phyloP scores from a whole-genome alignment of 2,888 invertebrate genomes.

The Pasiphila rectangulata region DNA sequence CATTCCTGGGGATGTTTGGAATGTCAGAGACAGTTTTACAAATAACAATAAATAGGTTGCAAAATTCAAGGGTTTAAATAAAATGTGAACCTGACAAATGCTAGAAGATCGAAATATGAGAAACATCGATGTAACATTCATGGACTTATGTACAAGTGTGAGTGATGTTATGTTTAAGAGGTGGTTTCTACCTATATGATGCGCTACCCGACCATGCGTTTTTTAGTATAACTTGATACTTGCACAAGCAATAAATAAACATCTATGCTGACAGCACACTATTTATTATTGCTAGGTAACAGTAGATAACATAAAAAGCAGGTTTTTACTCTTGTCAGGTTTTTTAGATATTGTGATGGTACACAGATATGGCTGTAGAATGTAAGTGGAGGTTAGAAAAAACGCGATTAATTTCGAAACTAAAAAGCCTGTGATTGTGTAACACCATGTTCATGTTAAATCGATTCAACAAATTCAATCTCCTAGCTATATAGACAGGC shows the following conservation, averaged over 20 bases:
- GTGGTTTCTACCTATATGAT: conserved; percentile 56
- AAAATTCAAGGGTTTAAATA: conserved; percentile 46
- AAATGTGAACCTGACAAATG: conserved; percentile 83
- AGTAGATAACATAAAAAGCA: no score
- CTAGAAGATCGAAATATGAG: conserved; percentile 77
- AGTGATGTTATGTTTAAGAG: conserved; percentile 66
- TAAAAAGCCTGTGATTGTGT: conserved; percentile 43
- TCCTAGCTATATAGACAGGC: conserved; percentile 36
- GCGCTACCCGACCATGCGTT: conserved; percentile 54
- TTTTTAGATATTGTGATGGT: no score
- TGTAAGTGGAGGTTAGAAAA: no score
- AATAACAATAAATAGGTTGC: conserved; percentile 4
- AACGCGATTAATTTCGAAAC: conserved; percentile 7
- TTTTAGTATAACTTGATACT: conserved; percentile 51
- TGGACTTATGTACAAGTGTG: conserved; percentile 61
- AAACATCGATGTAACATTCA: conserved; percentile 65
- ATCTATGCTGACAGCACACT: conserved; percentile 35
- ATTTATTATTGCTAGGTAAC: background rate
- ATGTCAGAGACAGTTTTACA: conserved; percentile 27
- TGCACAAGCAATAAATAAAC: conserved; percentile 54
- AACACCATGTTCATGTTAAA: conserved; percentile 66
- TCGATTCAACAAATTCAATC: conserved; percentile 54
- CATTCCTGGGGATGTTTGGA: conserved; percentile 46
- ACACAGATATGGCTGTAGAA: no score
- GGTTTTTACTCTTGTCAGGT: no score